These are phyloP conservation scores for Tridacna crocea DNA, from an alignment of 2,888 invertebrate species.

Conservation along the genomic window DNA sequence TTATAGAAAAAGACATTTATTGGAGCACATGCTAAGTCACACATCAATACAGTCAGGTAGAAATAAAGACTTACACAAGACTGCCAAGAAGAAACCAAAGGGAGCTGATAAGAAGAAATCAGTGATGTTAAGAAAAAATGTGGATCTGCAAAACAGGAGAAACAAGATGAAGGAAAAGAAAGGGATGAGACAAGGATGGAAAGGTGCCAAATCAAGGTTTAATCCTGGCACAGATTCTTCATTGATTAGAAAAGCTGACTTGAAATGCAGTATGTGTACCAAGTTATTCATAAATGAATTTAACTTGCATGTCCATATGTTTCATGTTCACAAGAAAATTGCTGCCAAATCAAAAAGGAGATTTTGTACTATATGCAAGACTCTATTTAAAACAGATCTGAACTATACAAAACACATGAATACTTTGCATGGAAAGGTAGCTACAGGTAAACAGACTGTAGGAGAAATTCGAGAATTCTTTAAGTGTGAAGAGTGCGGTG, in stretches of 20 bases:
- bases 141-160: neutral
- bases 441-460: neutral
- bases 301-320: neutral
- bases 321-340: constrained; percentile 11
- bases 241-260: neutral
- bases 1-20: neutral
- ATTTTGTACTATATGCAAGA: constrained; percentile 39
- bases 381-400: constrained; percentile 27
- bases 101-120: neutral
- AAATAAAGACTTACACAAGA: neutral
- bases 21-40: constrained; percentile 17
- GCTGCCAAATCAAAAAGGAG: constrained; percentile 5
- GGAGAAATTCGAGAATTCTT: neutral
- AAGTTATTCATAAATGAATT: neutral
- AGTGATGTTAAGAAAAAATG: neutral
- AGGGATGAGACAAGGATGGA: neutral
- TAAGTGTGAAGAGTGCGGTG: constrained; percentile 34
- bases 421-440: constrained; percentile 30
- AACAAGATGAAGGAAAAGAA: neutral
- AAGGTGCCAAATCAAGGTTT: neutral
- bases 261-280: neutral
- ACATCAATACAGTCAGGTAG: neutral
- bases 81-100: neutral
- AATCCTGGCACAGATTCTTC: neutral
- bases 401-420: constrained; percentile 35